A percentile compares a stretch with the other conserved stretches of the same genome.
These are phyloP conservation scores for Eupithecia pulchellata DNA, from an alignment of 2,888 invertebrate genomes.

Conservation along the genomic window DNA sequence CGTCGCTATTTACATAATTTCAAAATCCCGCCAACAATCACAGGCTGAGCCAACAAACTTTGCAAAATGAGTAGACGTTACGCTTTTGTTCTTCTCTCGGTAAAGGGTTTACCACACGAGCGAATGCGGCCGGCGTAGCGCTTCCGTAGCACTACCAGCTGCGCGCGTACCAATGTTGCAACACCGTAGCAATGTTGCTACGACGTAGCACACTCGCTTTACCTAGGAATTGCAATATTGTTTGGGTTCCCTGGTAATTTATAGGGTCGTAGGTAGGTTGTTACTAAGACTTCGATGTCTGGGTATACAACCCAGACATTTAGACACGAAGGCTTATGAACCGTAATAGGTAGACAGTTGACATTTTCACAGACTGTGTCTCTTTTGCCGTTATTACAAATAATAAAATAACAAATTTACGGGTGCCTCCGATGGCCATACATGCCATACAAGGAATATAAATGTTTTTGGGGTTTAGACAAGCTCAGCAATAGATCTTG, in stretches of 20 bases:
- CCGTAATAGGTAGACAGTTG: not conserved
- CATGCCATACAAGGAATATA: too few relatives aligned
- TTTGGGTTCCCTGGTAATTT: not conserved
- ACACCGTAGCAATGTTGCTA: not conserved
- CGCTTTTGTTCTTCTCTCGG: constrained; percentile 43
- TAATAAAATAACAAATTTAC: too few relatives aligned
- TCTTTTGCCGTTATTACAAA: too few relatives aligned
- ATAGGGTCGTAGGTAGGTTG: not conserved
- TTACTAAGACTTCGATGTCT: too few relatives aligned
- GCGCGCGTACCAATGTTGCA: too few relatives aligned
- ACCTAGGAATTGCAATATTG: not conserved
- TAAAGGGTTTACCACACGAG: constrained; percentile 21
- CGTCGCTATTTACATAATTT: constrained; percentile 46
- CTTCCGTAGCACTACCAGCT: not conserved
- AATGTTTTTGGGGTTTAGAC: too few relatives aligned
- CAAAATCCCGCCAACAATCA: constrained; percentile 46
- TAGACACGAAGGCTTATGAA: too few relatives aligned
- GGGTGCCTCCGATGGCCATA: too few relatives aligned
- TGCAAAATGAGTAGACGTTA: constrained; percentile 43
- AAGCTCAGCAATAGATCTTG: too few relatives aligned
- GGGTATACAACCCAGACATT: too few relatives aligned
- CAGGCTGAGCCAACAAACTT: constrained; percentile 47
- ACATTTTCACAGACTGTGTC: not conserved
- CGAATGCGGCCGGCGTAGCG: not conserved
- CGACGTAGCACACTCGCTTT: not conserved